Evolutionary conservation across 1,140 invertebrate species (phyloP).

Genomic region (Yoshiicerus persimilis): DNA sequence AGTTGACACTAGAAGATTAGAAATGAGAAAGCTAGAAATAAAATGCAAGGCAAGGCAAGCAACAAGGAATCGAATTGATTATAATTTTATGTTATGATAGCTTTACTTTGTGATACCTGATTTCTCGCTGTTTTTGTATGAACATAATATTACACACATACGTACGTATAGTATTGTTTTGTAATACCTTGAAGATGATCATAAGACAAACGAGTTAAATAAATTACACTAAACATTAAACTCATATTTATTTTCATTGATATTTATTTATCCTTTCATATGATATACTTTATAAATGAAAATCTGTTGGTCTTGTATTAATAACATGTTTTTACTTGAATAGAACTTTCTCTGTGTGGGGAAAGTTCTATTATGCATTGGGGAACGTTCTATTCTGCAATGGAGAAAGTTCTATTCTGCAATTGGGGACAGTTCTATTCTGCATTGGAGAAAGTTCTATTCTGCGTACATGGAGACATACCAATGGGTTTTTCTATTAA

Average conservation of each 20-base stretch:
- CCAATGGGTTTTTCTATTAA: no score
- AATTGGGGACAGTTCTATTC: no score
- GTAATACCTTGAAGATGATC: constrained; percentile 15
- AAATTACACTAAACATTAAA: not conserved
- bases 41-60: not conserved
- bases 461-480: no score
- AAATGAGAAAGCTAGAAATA: not conserved
- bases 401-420: no score
- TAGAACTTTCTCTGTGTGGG: no score
- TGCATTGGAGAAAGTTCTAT: no score
- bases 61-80: constrained; percentile 18
- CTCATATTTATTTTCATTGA: not conserved
- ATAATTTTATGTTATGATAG: constrained; percentile 32
- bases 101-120: constrained; percentile 46
- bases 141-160: constrained; percentile 19
- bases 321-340: no score
- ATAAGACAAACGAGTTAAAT: constrained; percentile 6
- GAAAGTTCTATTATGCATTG: no score
- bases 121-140: constrained; percentile 33
- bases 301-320: no score
- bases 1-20: not conserved
- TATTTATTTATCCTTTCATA: not conserved
- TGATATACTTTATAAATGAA: no score
- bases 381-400: no score
- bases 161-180: constrained; percentile 21